Conservation (phyloP, 2,113 vertebrate species). For the Suricata suricatta region DNA sequence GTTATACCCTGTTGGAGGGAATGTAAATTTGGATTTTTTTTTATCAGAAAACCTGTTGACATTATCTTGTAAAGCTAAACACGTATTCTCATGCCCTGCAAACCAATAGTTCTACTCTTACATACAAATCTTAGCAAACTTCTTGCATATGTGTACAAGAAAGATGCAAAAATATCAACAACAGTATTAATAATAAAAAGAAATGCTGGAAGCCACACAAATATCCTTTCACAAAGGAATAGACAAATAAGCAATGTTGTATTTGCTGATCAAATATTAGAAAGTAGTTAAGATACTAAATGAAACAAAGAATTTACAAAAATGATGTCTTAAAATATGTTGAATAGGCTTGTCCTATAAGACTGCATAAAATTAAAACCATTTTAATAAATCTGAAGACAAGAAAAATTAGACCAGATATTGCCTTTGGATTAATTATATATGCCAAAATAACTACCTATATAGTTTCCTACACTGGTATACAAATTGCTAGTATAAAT, state of each 20-base stretch:
- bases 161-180: background rate
- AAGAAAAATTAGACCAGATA: background rate
- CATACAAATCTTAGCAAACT: background rate
- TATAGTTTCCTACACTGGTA: background rate
- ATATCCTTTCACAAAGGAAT: background rate
- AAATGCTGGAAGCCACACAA: background rate
- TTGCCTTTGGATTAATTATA: background rate
- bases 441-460: background rate
- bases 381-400: conserved; percentile 2
- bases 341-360: background rate
- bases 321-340: background rate
- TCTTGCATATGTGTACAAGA: background rate
- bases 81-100: background rate
- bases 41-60: background rate
- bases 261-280: background rate
- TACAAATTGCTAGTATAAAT: background rate
- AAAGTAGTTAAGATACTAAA: background rate
- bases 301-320: background rate
- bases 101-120: background rate
- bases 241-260: background rate
- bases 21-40: background rate
- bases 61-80: background rate
- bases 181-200: background rate
- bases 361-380: background rate
- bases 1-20: background rate